Base-by-base conservation (phyloP, 2,797 vertebrate genomes). In the Anas capensis region DNA sequence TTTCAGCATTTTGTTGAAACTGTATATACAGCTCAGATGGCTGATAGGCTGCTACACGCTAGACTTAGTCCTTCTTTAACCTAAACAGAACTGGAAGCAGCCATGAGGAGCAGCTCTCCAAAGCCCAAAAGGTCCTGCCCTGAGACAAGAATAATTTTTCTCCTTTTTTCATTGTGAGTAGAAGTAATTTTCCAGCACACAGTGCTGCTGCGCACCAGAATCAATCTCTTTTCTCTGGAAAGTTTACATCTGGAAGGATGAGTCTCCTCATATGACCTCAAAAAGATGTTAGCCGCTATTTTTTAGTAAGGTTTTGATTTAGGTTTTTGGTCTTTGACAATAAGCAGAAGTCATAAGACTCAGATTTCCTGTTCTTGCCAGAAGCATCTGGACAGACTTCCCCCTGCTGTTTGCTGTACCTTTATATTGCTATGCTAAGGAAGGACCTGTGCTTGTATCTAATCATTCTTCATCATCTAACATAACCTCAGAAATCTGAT, bases 1-100 rank as follows among this genome's bases (percentile, higher is more conserved):
- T 46, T 71, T 38, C 75, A 86, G 72, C 82, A 26, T 86, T 87
- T 89, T 86, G 40, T 14, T 61, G 69, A 9, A 86, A 61, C 65
- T 58, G 70, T 61, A 85, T 42, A 78, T 23, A 61, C 61, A 69
- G 17, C 14, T 71, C 81, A 65, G 91, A 34, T 9, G 64, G 68
- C 78, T 89, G 86, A 77, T 57, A 85, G 90, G 68, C 78, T 62
- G 78, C 73, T 33, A 23, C 0, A 2, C 53, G 86, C 76, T 1
- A 85, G 84, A 78, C 72, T 83, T 69, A 12, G 79, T 87, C 89
- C 44, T 68, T 6, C 31, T 20, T 69, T 38, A 54, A 14, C 8
- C 4, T 14, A 44, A 36, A 88, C 64, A 33, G 10, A 54, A 54
- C n/a, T 48, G 81, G 1, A 21, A 88, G 76, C 77, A 60, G 87